Base-by-base conservation (phyloP, 2,888 invertebrate genomes). In the Carpatolechia fugitivella region DNA sequence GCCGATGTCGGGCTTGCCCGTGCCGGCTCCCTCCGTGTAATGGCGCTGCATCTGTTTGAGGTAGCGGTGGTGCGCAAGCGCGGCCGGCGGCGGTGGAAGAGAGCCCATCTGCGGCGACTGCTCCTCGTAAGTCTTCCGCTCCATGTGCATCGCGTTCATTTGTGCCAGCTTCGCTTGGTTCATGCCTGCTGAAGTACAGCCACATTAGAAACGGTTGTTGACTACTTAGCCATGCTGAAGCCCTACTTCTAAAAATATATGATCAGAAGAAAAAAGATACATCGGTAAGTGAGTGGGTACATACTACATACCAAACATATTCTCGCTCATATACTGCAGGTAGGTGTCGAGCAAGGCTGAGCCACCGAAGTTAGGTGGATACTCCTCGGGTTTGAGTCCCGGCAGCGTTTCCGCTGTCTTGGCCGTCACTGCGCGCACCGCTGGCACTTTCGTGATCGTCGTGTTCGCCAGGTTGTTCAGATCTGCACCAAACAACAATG, bases 301-400 rank as follows among this genome's bases (percentile, higher is more conserved):
- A n/a, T 36, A n/a, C 1, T 36, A 72, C 87, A 91, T 76, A 87
- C 94, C 92, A 59, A 94, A 93, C 51, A 95, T 94, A 73, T 95
- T 96, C 78, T 97, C 96, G 1, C 96, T 95, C 70, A 97, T 96
- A 71, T 96, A 94, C 79, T 97, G 97, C 59, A 97, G 91, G 78
- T 97, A 97, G 11, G 97, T 97, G 80, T 97, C 97, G 59, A 97
- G 85, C 55, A 97, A 92, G 1, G 96, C 95, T 3, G 95, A 95
- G 44, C 95, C 93, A 52, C 95, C 92, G 58, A 94, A 91, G 4
- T 93, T 93, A 10, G 93, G 93, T 35, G 93, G 93, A 74, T 94
- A 94, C 46, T 92, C 91, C 58, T 95, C 94, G 47, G 24, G 7
- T 65, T 92, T 93, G 63, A 93, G 92, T 52, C 90, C 92, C 18